Evolutionary conservation across 2,888 invertebrate genomes (phyloP), one percentile per base, ranked within the genome.

Genomic region (Ichneumoninae sp.): DNA sequence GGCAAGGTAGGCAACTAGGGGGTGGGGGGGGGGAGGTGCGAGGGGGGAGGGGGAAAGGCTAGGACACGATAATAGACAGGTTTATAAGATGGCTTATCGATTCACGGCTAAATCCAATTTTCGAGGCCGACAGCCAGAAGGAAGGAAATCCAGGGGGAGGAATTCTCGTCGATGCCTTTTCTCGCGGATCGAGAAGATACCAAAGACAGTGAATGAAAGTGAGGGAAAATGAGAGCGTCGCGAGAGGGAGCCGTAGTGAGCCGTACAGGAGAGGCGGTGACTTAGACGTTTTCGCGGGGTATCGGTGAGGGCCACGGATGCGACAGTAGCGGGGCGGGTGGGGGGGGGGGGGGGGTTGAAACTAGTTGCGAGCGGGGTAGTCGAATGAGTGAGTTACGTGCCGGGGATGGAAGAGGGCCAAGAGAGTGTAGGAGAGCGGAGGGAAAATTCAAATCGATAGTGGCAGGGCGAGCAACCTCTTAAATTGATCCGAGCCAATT

Each of bases 11-110:
- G 30, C 80, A 69, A 80, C 70, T 68, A 3, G 13, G 22, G 13
- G 57, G 57, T 2, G 30, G 30, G 4, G 30, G 2, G 30, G 1
- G 10, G 2, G 57, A 62, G 52, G 19, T 66, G 22, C 22, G 22
- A 22, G 22, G 22, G 22, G 22, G 22, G 1, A 22, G 72, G 36
- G 26, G 26, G 26, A 3, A 26, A 50, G 60, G 75, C 60, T 71
- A 88, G 87, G 81, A 90, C 30, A 33, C 89, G 90, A 91, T 91
- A 91, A 91, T 91, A 86, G 91, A 92, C 91, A 90, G 91, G 91
- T 92, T 91, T 92, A 91, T 92, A 90, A 90, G 90, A 87, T 88
- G 89, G 83, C 91, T 92, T 90, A 92, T 92, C 91, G 91, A 92
- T 92, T 91, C 91, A 88, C 88, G 78, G 85, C 89, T 90, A 91